Conservation (phyloP, 2,888 invertebrate species). For the Agrypnus murinus region DNA sequence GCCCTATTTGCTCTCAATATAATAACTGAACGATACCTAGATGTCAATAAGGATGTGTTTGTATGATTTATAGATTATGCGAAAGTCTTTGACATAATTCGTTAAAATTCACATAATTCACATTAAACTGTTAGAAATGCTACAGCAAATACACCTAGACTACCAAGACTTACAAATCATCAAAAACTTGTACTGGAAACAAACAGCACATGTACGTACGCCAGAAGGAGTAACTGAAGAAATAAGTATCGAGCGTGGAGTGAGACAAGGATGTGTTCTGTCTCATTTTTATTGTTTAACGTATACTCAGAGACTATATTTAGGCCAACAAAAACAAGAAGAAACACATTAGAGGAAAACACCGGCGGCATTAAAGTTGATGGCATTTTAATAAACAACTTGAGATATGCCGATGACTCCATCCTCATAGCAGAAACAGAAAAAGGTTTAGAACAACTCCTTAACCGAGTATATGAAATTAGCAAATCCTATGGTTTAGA, state of each 20-base stretch:
- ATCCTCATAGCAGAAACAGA: too few species aligned
- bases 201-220: not conserved
- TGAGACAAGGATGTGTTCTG: not conserved
- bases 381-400: conserved; percentile 16
- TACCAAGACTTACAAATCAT: too few species aligned
- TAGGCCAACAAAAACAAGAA: too few species aligned
- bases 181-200: too few species aligned
- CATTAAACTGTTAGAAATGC: too few species aligned
- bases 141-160: too few species aligned
- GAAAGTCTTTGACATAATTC: too few species aligned
- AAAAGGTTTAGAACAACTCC: conserved; percentile 2
- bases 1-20: too few species aligned
- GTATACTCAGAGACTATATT: not conserved
- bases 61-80: too few species aligned
- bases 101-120: too few species aligned
- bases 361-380: conserved; percentile 14
- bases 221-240: not conserved
- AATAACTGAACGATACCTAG: too few species aligned
- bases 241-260: not conserved
- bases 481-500: conserved; percentile 12
- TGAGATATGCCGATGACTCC: conserved; percentile 11
- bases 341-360: not conserved
- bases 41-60: too few species aligned
- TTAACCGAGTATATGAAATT: conserved; percentile 15
- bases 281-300: not conserved